phyloP scores from a whole-genome alignment of 1,140 invertebrate species.

The Tetragonula clypearis region DNA sequence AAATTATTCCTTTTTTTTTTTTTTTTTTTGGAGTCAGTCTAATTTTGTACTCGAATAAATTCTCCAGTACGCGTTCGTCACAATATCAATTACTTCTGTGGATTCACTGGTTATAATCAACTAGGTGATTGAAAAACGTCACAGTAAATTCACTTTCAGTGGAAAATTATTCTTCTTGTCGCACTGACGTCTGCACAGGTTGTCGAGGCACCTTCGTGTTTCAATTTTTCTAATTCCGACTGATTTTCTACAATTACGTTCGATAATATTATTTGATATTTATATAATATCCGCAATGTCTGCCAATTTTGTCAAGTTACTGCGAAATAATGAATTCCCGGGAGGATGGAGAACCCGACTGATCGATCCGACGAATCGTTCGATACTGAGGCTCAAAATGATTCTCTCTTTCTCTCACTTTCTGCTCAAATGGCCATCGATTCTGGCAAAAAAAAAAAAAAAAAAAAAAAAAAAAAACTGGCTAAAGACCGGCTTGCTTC shows the following conservation, averaged over 20 bases:
- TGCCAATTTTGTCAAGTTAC: too few relatives aligned
- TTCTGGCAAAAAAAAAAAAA: slow-evolving; percentile 41
- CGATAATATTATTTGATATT: too few relatives aligned
- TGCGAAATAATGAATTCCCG: too few relatives aligned
- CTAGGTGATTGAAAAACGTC: neutral
- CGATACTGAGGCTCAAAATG: slow-evolving; percentile 32
- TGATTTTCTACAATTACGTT: too few relatives aligned
- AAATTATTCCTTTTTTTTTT: neutral
- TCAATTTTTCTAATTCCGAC: too few relatives aligned
- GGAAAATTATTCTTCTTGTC: too few relatives aligned
- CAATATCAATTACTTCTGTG: neutral
- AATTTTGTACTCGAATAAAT: neutral
- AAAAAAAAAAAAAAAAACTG: slow-evolving; percentile 42
- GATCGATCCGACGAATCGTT: slow-evolving; percentile 34
- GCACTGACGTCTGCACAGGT: neutral
- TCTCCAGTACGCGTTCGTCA: too few relatives aligned
- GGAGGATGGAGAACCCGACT: neutral
- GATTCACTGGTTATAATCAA: neutral
- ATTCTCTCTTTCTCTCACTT: slow-evolving; percentile 34
- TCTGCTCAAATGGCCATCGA: slow-evolving; percentile 44
- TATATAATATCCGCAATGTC: too few relatives aligned
- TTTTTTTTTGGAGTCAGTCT: neutral
- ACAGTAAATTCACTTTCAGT: neutral
- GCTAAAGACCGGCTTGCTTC: neutral
- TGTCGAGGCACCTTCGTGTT: too few relatives aligned